Evolutionary conservation across 2,888 invertebrate species (phyloP).

Genomic region (Dilophus febrilis): DNA sequence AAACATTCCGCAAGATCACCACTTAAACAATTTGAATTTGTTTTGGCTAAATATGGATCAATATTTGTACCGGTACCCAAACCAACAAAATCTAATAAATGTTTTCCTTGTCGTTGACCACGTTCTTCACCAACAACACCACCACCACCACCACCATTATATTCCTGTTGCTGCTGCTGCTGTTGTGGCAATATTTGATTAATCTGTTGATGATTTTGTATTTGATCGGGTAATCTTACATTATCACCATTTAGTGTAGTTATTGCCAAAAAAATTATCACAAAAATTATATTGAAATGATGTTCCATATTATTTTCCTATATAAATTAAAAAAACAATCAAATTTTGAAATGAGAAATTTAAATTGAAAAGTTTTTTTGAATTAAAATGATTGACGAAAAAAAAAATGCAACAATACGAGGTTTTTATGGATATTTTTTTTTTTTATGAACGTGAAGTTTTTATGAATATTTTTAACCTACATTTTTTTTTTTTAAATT

Average conservation of each 20-base stretch:
- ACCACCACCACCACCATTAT: constrained; percentile 7
- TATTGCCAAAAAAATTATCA: no score
- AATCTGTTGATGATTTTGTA: constrained; percentile 12
- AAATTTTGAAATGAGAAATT: no score
- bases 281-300: no score
- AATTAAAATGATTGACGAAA: no score
- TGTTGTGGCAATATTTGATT: constrained; percentile 15
- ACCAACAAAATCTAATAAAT: constrained; percentile 63
- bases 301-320: no score
- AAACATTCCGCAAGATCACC: constrained; percentile 77
- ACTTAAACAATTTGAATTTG: constrained; percentile 55
- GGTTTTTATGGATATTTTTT: no score
- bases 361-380: no score
- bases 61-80: constrained; percentile 53
- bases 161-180: constrained; percentile 14
- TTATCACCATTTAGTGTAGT: constrained; percentile 47
- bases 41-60: constrained; percentile 59
- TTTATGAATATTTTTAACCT: no score
- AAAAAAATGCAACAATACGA: no score
- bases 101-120: constrained; percentile 42
- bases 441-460: no score
- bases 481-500: no score
- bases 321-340: no score
- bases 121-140: constrained; percentile 30
- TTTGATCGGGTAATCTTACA: constrained; percentile 35